Evolutionary conservation across 2,888 invertebrate genomes (phyloP), one percentile per base, ranked within the genome.

Genomic region (Podabrus alpinus): DNA sequence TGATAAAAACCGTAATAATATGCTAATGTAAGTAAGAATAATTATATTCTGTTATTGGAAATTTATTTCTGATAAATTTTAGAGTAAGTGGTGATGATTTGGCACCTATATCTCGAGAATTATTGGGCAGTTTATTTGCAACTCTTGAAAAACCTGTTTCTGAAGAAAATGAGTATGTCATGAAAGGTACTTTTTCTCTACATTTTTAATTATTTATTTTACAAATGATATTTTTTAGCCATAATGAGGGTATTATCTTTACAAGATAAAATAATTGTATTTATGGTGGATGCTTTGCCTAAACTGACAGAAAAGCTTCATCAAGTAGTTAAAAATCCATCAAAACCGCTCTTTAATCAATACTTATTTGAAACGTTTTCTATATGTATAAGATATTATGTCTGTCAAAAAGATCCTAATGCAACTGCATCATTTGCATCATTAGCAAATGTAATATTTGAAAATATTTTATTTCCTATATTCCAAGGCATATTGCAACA

Each of bases 291-390:
- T n/a, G 90, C 97, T 2, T 87, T 98, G 77, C 94, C 95, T 0
- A 94, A 95, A 84, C 89, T 99, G 16, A 97, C 97, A 0, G 91
- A 93, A 79, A 96, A 97, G 86, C 88, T 99, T 62, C 88, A 93
- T 4, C 88, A 92, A 45, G 97, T 97, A 24, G 92, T 97, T 71
- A 95, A 95, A 89, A 99, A 98, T 89, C 96, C 99, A 0, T 96
- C 95, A 82, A 95, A 97, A 83, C 99, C 99, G 0, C 96, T 98
- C 86, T 99, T 99, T 89, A 99, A 99, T 89, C 99, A 99, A 86
- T 99, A 95, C 88, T 90, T 99, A 59, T 99, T 99, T 86, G 99
- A 99, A 89, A 95, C 96, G 0, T 89, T 99, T 60, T 95, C 97
- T 21, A 88, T 99, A 64, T 92, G 94, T 3, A 94, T 96, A n/a